phyloP scores from a whole-genome alignment of 2,797 vertebrate genomes.

The Cirrhinus mrigala region DNA sequence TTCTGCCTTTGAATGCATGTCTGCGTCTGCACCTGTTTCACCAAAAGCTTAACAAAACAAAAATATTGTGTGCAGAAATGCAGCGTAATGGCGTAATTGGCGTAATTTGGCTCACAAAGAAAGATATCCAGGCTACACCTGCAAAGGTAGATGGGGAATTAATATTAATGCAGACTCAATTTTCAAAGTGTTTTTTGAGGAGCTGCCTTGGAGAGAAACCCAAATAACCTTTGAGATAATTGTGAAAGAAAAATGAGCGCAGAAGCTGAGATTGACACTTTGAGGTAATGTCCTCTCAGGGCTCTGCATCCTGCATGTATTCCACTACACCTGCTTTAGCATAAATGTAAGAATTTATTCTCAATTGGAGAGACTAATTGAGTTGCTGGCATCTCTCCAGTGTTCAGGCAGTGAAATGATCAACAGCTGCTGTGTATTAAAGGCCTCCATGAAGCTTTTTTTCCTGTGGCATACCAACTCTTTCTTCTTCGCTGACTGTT shows the following conservation, averaged over 20 bases:
- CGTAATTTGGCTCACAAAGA: constrained; percentile 35
- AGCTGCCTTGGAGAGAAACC: neutral
- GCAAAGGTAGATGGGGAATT: constrained; percentile 12
- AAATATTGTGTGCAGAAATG: neutral
- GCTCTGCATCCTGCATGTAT: neutral
- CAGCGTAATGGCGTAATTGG: constrained; percentile 21
- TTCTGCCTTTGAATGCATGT: constrained; percentile 8
- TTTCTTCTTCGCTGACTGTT: neutral
- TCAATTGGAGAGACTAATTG: constrained; percentile 17
- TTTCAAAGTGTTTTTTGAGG: constrained; percentile 1
- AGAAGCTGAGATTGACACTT: constrained; percentile 8
- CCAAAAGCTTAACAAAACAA: constrained; percentile 7
- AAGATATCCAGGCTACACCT: constrained; percentile 7
- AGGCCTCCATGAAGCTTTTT: neutral
- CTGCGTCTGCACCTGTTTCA: constrained; percentile 22
- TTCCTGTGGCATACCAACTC: neutral
- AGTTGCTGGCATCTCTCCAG: constrained; percentile 36
- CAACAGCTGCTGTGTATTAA: constrained; percentile 17
- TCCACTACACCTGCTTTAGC: constrained; percentile 31
- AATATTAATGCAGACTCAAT: constrained; percentile 4
- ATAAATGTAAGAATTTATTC: constrained; percentile 3
- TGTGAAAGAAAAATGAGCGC: neutral
- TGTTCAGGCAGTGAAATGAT: constrained; percentile 4
- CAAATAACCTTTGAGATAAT: constrained; percentile 26
- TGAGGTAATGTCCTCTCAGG: neutral